Percentiles rank a stretch among this genome's conserved stretches.
Evolutionary conservation across 2,797 vertebrate genomes (phyloP).

Genomic region (Chaenodraco wilsoni): DNA sequence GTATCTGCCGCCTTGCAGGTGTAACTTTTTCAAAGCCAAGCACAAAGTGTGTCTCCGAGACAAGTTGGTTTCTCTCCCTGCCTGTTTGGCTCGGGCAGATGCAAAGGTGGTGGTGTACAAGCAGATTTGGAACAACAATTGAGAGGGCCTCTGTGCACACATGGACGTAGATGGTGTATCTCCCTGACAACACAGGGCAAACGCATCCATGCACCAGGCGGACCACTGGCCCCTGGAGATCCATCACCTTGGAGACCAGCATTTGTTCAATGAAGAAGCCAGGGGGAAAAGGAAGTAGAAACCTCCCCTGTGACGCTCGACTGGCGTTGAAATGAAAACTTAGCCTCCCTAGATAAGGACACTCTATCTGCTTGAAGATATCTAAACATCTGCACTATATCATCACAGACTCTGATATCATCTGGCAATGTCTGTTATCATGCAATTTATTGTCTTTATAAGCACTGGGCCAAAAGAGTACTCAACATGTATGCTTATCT

Average conservation of each 20-base stretch:
- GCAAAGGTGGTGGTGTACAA: constrained; percentile 24
- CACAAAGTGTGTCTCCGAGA: constrained; percentile 53
- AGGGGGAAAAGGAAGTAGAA: constrained; percentile 33
- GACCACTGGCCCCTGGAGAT: constrained; percentile 52
- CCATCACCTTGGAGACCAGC: constrained; percentile 70
- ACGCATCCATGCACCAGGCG: constrained; percentile 40
- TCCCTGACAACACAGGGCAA: constrained; percentile 59
- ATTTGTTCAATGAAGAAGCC: constrained; percentile 43
- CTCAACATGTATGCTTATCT: constrained; percentile 23
- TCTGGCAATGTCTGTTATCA: neutral
- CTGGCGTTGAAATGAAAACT: constrained; percentile 31
- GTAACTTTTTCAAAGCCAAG: constrained; percentile 39
- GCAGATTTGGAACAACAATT: constrained; percentile 17
- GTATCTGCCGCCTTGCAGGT: constrained; percentile 38
- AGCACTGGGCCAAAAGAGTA: constrained; percentile 11
- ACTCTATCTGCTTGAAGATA: constrained; percentile 8
- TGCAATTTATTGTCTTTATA: constrained; percentile 10
- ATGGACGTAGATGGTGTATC: constrained; percentile 26
- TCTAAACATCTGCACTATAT: constrained; percentile 17
- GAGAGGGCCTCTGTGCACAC: constrained; percentile 16
- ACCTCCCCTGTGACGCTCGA: constrained; percentile 48
- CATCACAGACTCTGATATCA: constrained; percentile 11
- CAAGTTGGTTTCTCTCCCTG: constrained; percentile 1
- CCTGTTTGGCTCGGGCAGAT: constrained; percentile 32
- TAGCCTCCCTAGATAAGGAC: constrained; percentile 17